These are phyloP conservation scores for Pluvialis apricaria DNA, from an alignment of 2,113 vertebrate species.

Conservation along the genomic window DNA sequence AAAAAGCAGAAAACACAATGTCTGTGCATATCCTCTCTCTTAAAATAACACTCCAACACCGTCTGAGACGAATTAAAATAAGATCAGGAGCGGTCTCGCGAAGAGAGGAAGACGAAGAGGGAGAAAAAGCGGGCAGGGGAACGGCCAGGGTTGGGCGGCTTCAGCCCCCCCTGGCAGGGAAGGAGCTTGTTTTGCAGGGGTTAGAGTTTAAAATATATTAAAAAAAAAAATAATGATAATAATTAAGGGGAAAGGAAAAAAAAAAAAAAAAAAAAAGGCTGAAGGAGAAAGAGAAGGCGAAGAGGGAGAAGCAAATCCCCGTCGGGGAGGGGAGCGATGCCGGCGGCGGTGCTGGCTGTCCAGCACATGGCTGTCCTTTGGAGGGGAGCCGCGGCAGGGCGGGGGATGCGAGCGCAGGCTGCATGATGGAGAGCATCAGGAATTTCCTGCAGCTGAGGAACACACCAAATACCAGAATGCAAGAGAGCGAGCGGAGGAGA, in stretches of 20 bases:
- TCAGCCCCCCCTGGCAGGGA: background rate
- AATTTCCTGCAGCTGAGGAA: slow-evolving; percentile 94
- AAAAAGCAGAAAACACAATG: slow-evolving; percentile 77
- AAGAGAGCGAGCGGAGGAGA: slow-evolving; percentile 58
- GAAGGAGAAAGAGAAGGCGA: background rate
- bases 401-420: slow-evolving; percentile 72
- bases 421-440: slow-evolving; percentile 95
- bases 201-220: background rate
- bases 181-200: too few relatives aligned
- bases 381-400: slow-evolving; percentile 84
- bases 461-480: slow-evolving; percentile 70
- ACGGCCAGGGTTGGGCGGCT: background rate
- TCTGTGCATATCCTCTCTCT: slow-evolving; percentile 77
- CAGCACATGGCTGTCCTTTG: slow-evolving; percentile 77
- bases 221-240: too few relatives aligned
- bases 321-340: slow-evolving; percentile 21
- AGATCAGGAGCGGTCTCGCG: slow-evolving; percentile 57
- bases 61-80: slow-evolving; percentile 76
- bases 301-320: background rate
- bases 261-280: too few relatives aligned
- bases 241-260: too few relatives aligned
- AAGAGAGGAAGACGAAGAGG: slow-evolving; percentile 57
- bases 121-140: slow-evolving; percentile 39
- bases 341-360: slow-evolving; percentile 61
- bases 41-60: slow-evolving; percentile 78